Base-by-base conservation (phyloP, 2,888 invertebrate genomes). In the Epirrhoe alternata region DNA sequence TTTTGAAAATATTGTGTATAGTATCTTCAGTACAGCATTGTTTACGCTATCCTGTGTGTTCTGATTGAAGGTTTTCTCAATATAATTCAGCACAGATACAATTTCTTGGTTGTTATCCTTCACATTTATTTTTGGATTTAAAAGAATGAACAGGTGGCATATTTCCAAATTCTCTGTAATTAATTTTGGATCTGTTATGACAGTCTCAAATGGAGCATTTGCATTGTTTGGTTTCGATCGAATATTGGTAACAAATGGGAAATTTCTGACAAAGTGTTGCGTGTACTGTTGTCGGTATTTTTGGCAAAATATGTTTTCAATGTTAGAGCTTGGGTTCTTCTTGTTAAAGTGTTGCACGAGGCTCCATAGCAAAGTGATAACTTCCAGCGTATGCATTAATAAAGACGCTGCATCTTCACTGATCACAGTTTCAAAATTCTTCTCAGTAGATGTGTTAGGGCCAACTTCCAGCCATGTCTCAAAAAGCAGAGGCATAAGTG, bases 381-480 rank as follows among this genome's bases (percentile, higher is more conserved):
- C 95, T 73, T 94, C 93, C 52, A 96, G 86, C 33, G 95, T 93
- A 69, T 94, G 94, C 79, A 94, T 95, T 7, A 97, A 85, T 38
- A 96, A 91, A 42, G 91, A 83, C 1, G 95, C 94, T 17, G 95
- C 95, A 86, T 97, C 97, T 69, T 93, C 92, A 69, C 87, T 94
- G 16, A 97, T 87, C 42, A 94, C 83, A 69, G 90, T 89, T 78
- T 94, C 93, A 61, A 89, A 86, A 70, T 87, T 87, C 69, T 85
- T 84, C n/a, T 84, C 83, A 10, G 83, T 75, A 33, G 85, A 86
- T 33, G 81, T 83, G 68, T 81, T 89, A 5, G 97, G 96, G 55
- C 95, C 93, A 12, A 96, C 96, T 92, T 98, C 98, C 30, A 97
- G 85, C 97, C 98, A 98, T 57, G 96, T 96, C 83, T 97, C 97